Percentiles rank a stretch among this genome's conserved stretches.
phyloP scores from a whole-genome alignment of 2,113 vertebrate genomes.

The Phycodurus eques region DNA sequence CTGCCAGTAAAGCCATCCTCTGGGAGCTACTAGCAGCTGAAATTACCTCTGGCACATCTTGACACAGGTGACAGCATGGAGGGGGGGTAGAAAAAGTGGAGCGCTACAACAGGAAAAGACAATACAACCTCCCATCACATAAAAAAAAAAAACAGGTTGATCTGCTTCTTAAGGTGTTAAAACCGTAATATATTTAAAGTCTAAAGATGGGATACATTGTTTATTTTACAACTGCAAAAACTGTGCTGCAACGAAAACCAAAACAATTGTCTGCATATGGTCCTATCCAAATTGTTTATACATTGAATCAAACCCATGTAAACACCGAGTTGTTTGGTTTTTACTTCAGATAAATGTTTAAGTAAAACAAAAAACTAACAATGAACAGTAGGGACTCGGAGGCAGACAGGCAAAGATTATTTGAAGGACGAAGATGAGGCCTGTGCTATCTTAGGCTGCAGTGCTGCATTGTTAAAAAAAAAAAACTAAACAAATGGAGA shows the following conservation, averaged over 20 bases:
- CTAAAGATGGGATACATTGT: background rate
- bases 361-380: slow-evolving; percentile 53
- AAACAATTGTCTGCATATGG: slow-evolving; percentile 17
- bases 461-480: slow-evolving; percentile 68
- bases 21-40: slow-evolving; percentile 62
- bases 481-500: slow-evolving; percentile 71
- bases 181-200: background rate
- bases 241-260: slow-evolving; percentile 15
- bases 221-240: slow-evolving; percentile 31
- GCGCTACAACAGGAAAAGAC: slow-evolving; percentile 17
- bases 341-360: slow-evolving; percentile 40
- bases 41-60: slow-evolving; percentile 75
- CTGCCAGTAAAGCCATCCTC: slow-evolving; percentile 54
- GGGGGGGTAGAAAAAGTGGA: slow-evolving; percentile 37
- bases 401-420: slow-evolving; percentile 59
- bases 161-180: background rate
- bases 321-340: slow-evolving; percentile 37
- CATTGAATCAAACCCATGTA: slow-evolving; percentile 29
- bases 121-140: slow-evolving; percentile 8
- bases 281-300: slow-evolving; percentile 37
- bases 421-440: slow-evolving; percentile 75
- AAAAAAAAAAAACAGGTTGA: slow-evolving; percentile 4
- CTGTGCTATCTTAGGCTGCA: slow-evolving; percentile 75
- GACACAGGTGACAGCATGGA: slow-evolving; percentile 66
- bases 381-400: slow-evolving; percentile 30